Evolutionary conservation across 1,140 invertebrate species (phyloP).

Genomic region (Colletes latitarsis): DNA sequence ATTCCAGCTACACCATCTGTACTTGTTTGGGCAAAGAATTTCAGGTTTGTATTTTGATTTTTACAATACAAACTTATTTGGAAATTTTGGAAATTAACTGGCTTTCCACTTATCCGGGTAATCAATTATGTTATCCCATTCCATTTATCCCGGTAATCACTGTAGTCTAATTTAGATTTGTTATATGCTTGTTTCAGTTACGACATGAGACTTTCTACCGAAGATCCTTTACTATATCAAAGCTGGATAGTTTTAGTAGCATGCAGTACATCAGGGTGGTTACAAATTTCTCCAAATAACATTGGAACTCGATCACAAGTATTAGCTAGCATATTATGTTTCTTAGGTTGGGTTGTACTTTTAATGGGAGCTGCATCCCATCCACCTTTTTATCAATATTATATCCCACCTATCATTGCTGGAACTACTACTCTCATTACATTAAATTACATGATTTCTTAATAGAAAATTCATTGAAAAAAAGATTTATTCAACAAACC

Average conservation of each 20-base stretch:
- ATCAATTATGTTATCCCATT: too few relatives aligned
- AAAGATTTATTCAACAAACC: not conserved
- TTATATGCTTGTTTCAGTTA: conserved; percentile 69
- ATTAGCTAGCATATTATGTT: conserved; percentile 68
- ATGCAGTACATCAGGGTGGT: conserved; percentile 73
- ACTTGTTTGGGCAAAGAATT: conserved; percentile 80
- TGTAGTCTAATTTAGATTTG: conserved; percentile 11
- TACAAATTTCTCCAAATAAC: conserved; percentile 68
- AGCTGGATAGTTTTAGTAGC: conserved; percentile 74
- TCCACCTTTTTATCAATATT: conserved; percentile 75
- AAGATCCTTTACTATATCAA: conserved; percentile 73
- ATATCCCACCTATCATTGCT: conserved; percentile 74
- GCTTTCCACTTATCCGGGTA: too few relatives aligned
- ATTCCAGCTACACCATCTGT: conserved; percentile 77
- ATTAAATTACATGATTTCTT: conserved; percentile 64
- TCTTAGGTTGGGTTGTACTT: conserved; percentile 70
- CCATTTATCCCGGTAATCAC: too few relatives aligned
- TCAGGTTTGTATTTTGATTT: conserved; percentile 52
- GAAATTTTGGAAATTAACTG: not conserved
- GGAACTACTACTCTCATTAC: conserved; percentile 55
- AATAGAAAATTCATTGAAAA: not conserved
- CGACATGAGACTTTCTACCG: conserved; percentile 71
- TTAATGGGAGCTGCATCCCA: conserved; percentile 63
- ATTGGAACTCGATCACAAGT: conserved; percentile 55
- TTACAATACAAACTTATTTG: conserved; percentile 11